phyloP scores from a whole-genome alignment of 2,888 invertebrate genomes.

The Ophion ventricosus region DNA sequence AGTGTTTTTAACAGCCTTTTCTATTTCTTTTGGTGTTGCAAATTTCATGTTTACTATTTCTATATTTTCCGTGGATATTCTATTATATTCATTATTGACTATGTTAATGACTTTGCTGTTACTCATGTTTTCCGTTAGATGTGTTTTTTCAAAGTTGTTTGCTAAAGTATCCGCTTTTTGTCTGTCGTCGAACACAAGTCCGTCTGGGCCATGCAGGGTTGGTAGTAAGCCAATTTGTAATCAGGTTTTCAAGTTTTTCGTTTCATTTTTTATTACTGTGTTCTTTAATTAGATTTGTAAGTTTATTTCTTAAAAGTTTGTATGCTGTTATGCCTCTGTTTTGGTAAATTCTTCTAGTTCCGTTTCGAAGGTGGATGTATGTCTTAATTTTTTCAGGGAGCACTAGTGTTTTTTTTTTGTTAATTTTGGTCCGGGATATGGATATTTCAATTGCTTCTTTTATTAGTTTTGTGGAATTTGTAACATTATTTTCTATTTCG shows the following conservation, averaged over 20 bases:
- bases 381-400: neutral
- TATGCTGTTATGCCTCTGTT: too few relatives aligned
- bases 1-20: constrained; percentile 10
- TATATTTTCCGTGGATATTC: neutral
- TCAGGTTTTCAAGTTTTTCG: neutral
- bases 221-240: constrained; percentile 33
- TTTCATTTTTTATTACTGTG: neutral
- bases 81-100: too few relatives aligned
- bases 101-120: neutral
- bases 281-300: too few relatives aligned
- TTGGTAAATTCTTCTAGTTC: too few relatives aligned
- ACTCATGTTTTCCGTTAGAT: constrained; percentile 59
- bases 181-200: constrained; percentile 39
- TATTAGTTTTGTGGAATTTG: too few relatives aligned
- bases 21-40: neutral
- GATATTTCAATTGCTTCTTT: too few relatives aligned
- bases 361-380: too few relatives aligned
- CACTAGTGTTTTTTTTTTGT: too few relatives aligned
- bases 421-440: too few relatives aligned
- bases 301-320: too few relatives aligned
- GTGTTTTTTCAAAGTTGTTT: constrained; percentile 57
- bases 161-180: constrained; percentile 59
- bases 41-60: neutral
- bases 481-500: too few relatives aligned
- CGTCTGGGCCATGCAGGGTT: constrained; percentile 47